phyloP scores from a whole-genome alignment of 2,888 invertebrate species.

The Drosophila atripex region DNA sequence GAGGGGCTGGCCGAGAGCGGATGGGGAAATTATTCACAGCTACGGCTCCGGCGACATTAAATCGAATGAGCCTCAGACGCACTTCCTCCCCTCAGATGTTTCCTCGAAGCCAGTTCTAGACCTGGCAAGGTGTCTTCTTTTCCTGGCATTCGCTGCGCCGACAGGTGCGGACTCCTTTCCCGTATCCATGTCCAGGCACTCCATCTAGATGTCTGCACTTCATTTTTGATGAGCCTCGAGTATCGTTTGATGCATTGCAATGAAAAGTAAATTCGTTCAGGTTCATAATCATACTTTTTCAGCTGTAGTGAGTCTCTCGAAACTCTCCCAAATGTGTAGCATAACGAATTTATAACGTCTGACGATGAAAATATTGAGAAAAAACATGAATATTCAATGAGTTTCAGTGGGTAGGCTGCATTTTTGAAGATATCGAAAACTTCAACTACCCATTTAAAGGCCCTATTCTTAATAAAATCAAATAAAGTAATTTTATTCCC shows the following conservation, averaged over 20 bases:
- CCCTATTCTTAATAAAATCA: background rate
- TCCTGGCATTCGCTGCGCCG: slow-evolving; percentile 64
- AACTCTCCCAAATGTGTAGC: slow-evolving; percentile 11
- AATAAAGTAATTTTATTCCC: slow-evolving; percentile 13
- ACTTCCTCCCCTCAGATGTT: slow-evolving; percentile 29
- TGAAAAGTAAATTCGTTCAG: slow-evolving; percentile 53
- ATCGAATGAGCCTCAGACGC: slow-evolving; percentile 23
- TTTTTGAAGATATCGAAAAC: background rate
- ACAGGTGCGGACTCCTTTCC: slow-evolving; percentile 62
- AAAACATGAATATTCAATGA: background rate
- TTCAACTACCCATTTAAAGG: background rate
- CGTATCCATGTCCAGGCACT: slow-evolving; percentile 15
- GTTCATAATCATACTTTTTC: slow-evolving; percentile 46
- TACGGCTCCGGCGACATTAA: slow-evolving; percentile 73
- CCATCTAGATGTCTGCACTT: slow-evolving; percentile 45
- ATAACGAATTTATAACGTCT: slow-evolving; percentile 18
- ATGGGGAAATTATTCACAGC: slow-evolving; percentile 81
- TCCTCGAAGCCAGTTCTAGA: background rate
- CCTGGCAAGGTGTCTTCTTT: slow-evolving; percentile 64
- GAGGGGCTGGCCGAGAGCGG: slow-evolving; percentile 51
- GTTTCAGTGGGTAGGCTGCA: background rate
- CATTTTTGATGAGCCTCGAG: slow-evolving; percentile 26
- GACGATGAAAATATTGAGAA: background rate
- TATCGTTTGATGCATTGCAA: slow-evolving; percentile 67
- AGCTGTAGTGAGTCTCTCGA: slow-evolving; percentile 38